Conservation (phyloP, 1,140 invertebrate species). For the Trichonephila clavipes region DNA sequence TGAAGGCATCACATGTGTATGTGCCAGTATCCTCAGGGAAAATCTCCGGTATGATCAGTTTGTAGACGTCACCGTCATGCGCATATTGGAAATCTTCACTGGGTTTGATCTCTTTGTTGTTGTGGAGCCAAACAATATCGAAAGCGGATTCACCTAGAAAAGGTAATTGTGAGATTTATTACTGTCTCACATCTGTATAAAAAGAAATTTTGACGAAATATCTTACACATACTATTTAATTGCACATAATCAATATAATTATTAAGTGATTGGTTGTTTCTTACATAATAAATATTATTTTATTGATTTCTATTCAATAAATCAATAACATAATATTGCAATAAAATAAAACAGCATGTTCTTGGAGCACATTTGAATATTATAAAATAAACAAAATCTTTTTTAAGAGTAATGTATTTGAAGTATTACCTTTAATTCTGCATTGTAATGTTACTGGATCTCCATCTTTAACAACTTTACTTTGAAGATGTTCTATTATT, state of each 20-base stretch:
- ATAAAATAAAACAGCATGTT: too few relatives aligned
- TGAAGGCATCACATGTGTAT: conserved; percentile 98
- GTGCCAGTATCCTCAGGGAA: conserved; percentile 96
- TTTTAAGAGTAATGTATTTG: too few relatives aligned
- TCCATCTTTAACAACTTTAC: conserved; percentile 78
- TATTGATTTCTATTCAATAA: too few relatives aligned
- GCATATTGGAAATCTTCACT: conserved; percentile 97
- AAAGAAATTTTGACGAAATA: too few relatives aligned
- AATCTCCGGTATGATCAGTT: conserved; percentile 94
- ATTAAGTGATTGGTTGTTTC: too few relatives aligned
- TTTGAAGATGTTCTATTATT: conserved; percentile 77
- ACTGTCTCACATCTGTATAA: too few relatives aligned
- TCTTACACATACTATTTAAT: too few relatives aligned
- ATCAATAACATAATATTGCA: too few relatives aligned
- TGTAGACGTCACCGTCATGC: conserved; percentile 92
- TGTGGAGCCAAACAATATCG: conserved; percentile 89
- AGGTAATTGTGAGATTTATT: neutral
- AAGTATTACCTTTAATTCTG: conserved; percentile 77
- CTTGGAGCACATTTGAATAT: too few relatives aligned
- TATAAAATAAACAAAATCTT: too few relatives aligned
- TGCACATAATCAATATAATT: too few relatives aligned
- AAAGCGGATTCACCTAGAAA: conserved; percentile 77
- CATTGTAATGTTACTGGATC: conserved; percentile 78
- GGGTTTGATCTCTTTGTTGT: conserved; percentile 97
- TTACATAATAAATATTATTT: too few relatives aligned